A percentile compares a stretch with the other conserved stretches of the same genome.
phyloP scores from a whole-genome alignment of 1,140 invertebrate species.

The Acyrthosiphon pisum region DNA sequence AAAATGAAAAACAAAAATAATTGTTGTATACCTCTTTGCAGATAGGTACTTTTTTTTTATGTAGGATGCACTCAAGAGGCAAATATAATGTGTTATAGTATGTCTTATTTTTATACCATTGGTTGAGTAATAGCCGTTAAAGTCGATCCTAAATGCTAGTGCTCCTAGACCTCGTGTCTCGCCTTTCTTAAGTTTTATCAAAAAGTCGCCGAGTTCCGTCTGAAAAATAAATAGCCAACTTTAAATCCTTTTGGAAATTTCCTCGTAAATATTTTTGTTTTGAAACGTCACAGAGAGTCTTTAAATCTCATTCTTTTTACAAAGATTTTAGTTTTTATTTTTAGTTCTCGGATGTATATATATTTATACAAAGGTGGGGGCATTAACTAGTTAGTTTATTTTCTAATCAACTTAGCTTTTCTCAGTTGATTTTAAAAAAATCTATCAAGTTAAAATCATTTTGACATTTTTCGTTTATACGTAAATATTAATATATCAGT shows the following conservation, averaged over 20 bases:
- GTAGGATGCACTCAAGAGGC: neutral
- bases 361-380: too few species aligned
- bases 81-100: neutral
- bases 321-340: neutral
- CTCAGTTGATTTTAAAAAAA: too few species aligned
- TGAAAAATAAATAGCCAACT: neutral
- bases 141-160: conserved; percentile 29
- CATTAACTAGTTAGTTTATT: too few species aligned
- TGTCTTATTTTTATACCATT: neutral
- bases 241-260: neutral
- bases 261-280: neutral
- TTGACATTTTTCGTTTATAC: too few species aligned
- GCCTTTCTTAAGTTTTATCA: neutral
- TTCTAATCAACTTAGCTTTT: too few species aligned
- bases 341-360: neutral
- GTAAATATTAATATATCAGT: too few species aligned
- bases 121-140: conserved; percentile 28
- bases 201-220: neutral
- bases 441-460: too few species aligned
- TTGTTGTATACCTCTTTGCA: neutral
- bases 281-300: neutral
- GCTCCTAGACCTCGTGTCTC: neutral
- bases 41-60: too few species aligned
- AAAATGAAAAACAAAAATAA: neutral
- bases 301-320: neutral